Evolutionary conservation across 2,888 invertebrate species (phyloP), one percentile per base, ranked within the genome.

Genomic region (Callyntrura sp.): DNA sequence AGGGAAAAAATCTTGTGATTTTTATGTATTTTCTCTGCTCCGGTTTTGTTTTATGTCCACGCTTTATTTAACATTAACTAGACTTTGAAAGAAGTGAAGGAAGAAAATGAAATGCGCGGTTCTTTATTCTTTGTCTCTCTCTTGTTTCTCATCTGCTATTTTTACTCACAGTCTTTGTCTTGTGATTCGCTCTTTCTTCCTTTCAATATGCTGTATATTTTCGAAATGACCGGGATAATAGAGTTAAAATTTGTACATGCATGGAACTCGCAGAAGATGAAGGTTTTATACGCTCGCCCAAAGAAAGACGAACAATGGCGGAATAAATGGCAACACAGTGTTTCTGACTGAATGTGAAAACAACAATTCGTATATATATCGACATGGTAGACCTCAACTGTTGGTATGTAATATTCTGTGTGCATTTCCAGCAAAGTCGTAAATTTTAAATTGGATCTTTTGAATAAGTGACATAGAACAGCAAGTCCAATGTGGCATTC

Each of bases 1-100:
- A 23, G 48, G 25, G 57, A 43, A 84, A 20, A 60, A 78, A 78
- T 82, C 83, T 88, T 82, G 88, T 85, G 89, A 89, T 89, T 89
- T 89, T 89, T 89, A 89, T 89, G 84, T 89, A 84, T 57, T 89
- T 89, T 83, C 65, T 73, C 83, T 88, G 62, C 73, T 84, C 73
- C 78, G 65, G 65, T 68, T 78, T 84, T 88, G 88, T 88, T 89
- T 89, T 89, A 89, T 89, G 79, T 89, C 89, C 89, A 85, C 89
- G 89, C 85, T 84, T 89, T 85, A 84, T 85, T 89, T 85, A 89
- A 68, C 89, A 85, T 89, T 89, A 89, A 89, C 84, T 60, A 65
- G 76, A 51, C 55, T 88, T 57, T 68, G 60, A 57, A 35, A 28
- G 83, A 83, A 35, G 35, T 28, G 62, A 35, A 35, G 5, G 45